Conservation (phyloP, 2,113 vertebrate genomes). For the Pterocles burchelli region DNA sequence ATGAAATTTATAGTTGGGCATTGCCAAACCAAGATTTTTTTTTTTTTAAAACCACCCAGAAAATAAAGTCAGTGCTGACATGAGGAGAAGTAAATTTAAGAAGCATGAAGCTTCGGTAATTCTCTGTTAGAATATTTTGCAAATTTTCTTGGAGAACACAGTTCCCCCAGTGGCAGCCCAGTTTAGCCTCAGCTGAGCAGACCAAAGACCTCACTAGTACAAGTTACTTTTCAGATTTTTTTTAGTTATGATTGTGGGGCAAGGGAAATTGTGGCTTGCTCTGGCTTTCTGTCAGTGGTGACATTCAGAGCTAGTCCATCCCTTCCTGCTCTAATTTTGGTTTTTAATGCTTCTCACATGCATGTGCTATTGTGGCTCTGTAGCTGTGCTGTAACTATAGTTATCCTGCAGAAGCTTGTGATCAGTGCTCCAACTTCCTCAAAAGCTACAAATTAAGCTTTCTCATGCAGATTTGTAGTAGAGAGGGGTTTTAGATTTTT, state of each 20-base stretch:
- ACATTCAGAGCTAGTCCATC: background rate
- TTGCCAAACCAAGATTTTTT: background rate
- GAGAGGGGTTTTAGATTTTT: background rate
- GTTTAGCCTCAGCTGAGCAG: background rate
- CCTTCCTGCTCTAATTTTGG: background rate
- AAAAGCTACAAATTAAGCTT: slow-evolving; percentile 40
- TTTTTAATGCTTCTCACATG: background rate
- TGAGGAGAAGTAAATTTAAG: background rate
- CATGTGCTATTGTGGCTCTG: background rate
- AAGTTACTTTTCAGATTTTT: background rate
- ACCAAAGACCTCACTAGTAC: background rate
- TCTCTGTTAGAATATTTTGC: background rate
- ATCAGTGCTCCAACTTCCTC: slow-evolving; percentile 1
- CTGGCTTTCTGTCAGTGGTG: background rate
- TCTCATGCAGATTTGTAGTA: slow-evolving; percentile 20
- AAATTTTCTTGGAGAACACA: background rate
- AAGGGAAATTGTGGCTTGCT: background rate
- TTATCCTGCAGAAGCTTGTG: slow-evolving; percentile 18
- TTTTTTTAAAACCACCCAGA: background rate
- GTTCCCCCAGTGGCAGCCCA: background rate
- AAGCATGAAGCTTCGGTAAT: background rate
- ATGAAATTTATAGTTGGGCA: background rate
- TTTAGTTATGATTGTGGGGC: background rate
- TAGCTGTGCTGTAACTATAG: background rate
- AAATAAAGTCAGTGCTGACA: background rate